Base-by-base conservation (phyloP, 2,888 invertebrate genomes). In the Reticulitermes lucifugus region DNA sequence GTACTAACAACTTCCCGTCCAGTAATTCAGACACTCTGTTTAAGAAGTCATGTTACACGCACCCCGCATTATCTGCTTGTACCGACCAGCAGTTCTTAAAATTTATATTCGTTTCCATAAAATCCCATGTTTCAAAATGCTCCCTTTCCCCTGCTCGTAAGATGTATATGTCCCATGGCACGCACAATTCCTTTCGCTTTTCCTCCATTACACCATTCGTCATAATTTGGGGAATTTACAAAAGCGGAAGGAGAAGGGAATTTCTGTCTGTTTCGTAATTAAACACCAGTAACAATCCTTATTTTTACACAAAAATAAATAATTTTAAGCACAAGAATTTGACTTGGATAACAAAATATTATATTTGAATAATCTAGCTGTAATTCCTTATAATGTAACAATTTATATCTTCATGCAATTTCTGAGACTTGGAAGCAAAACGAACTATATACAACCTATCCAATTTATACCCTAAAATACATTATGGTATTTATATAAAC, bases 331-430 rank as follows among this genome's bases (percentile, higher is more conserved):
- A 65, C 71, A 80, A 80, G 84, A 79, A 80, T 71, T 80, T 29
- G 77, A 51, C 73, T 41, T 18, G 43, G 59, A 73, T 85, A 85
- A 85, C 73, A 55, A 41, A 77, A 79, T 77, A 82, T 85, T 85
- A 85, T 82, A 51, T 75, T 22, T 43, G 46, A 79, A 70, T 84
- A 84, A 84, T 80, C 75, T 60, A 43, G 22, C 77, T 41, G 43
- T 55, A 81, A 85, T 73, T 85, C 75, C 59, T 75, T 59, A 75
- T 60, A 77, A 79, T 25, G 51, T 14, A 79, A 43, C 70, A 43
- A 60, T 65, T 70, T 46, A 81, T n/a, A 77, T 7, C 46, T 43
- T 9, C 77, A 10, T 77, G 46, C 46, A 3, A 1, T 25, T 25
- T 2, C 55, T 18, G 18, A 55, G 18, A 18, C 18, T 55, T 55